Evolutionary conservation across 1,140 invertebrate genomes (phyloP).

Genomic region (Apis florea): DNA sequence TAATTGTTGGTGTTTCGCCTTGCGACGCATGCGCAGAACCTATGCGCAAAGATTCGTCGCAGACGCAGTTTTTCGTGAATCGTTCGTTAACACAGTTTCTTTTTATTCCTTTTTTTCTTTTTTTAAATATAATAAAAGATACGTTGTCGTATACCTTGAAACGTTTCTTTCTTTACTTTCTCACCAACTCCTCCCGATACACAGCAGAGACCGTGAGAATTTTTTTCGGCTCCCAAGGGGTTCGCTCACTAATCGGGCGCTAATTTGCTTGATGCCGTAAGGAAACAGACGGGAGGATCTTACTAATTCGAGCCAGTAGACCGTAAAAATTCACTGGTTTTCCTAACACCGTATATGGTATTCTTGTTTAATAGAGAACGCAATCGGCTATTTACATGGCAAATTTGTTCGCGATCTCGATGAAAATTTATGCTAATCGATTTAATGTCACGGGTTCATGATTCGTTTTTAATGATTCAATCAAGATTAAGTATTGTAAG

Average conservation of each 20-base stretch:
- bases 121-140: neutral
- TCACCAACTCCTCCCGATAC: slow-evolving; percentile 22
- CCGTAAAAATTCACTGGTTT: neutral
- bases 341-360: neutral
- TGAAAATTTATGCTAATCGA: slow-evolving; percentile 40
- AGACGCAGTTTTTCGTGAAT: neutral
- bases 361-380: slow-evolving; percentile 18
- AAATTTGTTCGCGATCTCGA: slow-evolving; percentile 8
- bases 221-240: slow-evolving; percentile 25
- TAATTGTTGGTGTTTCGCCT: neutral
- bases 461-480: slow-evolving; percentile 16
- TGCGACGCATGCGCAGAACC: neutral
- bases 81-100: neutral
- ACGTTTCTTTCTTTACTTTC: slow-evolving; percentile 44
- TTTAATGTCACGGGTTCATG: slow-evolving; percentile 15
- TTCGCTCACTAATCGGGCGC: slow-evolving; percentile 44
- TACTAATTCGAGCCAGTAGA: slow-evolving; percentile 15
- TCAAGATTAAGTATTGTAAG: slow-evolving; percentile 26
- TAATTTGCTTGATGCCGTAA: slow-evolving; percentile 37
- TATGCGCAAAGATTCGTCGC: neutral
- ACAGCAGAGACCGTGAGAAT: slow-evolving; percentile 33
- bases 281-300: slow-evolving; percentile 39
- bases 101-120: neutral
- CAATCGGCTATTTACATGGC: slow-evolving; percentile 15
- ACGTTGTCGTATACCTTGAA: neutral